These are phyloP conservation scores for Hippocampus abdominalis DNA, from an alignment of 2,113 vertebrate genomes.

Conservation along the genomic window DNA sequence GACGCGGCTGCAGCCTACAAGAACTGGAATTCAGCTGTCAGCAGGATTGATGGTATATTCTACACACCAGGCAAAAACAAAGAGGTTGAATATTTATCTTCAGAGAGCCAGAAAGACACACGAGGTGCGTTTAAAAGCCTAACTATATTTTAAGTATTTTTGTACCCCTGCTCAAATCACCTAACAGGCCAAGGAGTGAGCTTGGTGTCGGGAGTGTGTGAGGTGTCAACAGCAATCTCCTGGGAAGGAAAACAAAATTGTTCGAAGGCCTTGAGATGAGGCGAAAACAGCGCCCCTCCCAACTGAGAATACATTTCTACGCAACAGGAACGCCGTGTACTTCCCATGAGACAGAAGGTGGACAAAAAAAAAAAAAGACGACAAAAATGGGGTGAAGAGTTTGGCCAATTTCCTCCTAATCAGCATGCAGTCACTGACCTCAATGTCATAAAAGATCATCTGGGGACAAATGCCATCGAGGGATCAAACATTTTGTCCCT, in stretches of 20 bases:
- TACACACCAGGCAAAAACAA: constrained; percentile 5
- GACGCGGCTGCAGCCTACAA: not conserved
- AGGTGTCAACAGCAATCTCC: constrained; percentile 20
- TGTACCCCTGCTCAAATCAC: not conserved
- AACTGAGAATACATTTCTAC: constrained; percentile 35
- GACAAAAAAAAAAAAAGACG: not conserved
- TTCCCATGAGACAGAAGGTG: constrained; percentile 36
- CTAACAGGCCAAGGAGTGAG: not conserved
- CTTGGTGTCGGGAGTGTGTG: not conserved
- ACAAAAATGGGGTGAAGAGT: constrained; percentile 16
- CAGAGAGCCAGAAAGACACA: constrained; percentile 18
- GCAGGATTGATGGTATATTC: not conserved
- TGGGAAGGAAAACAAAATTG: constrained; percentile 16
- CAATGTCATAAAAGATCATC: not conserved
- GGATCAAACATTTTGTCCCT: not conserved
- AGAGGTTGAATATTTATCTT: not conserved
- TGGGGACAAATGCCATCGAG: not conserved
- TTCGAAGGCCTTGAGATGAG: not conserved
- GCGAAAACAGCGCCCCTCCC: constrained; percentile 2
- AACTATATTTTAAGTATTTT: constrained; percentile 13
- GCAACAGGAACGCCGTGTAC: constrained; percentile 42
- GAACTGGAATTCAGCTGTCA: not conserved
- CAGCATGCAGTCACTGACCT: constrained; percentile 20
- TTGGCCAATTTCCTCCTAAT: constrained; percentile 48
- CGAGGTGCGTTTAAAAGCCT: constrained; percentile 4